Base-by-base conservation (phyloP, 2,888 invertebrate genomes). In the Eilema caniola region DNA sequence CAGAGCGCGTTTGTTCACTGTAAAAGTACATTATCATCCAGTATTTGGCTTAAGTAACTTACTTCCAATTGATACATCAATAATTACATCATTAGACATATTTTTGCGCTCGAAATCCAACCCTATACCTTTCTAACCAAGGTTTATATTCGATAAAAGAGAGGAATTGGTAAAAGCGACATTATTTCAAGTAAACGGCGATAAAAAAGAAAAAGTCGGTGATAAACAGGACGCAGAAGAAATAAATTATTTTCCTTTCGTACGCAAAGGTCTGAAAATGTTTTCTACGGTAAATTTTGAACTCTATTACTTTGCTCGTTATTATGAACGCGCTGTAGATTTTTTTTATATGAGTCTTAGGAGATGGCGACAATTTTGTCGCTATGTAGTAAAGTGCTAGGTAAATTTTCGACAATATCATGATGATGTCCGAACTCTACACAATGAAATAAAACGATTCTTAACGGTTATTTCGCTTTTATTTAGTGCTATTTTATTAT, bases 231-330 rank as follows among this genome's bases (percentile, higher is more conserved):
- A 81, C 61, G 41, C 24, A 24, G 41, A 62, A 64, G 70, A 71
- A 74, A 81, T 79, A 79, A 81, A 81, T 79, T 79, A 79, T 79
- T 70, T 79, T 64, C n/a, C 67, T 68, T 74, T 76, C 68, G 63
- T 71, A 72, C 70, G 67, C 63, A 63, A 56, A 70, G 62, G 70
- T 16, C 60, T 73, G 63, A 64, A 20, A 71, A 71, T 24, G 53
- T 31, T 62, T 12, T 57, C 1, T 31, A 31, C 23, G 28, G 53
- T 20, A n/a, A 41, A 57, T 14, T 56, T 56, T 53, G 53, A 53
- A 53, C 53, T 53, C 53, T 53, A 8, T n/a, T 53, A 53, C 53
- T 53, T 53, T 7, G 5, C 47, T 47, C 20, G 47, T 47, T 47
- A 47, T 47, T 20, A 20, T 20, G 47, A 47, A 47, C 47, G 20